Percentiles rank a stretch among this genome's conserved stretches.
These are phyloP conservation scores for Cryptocheilus praepositus DNA, from an alignment of 2,888 invertebrate species.

Conservation along the genomic window DNA sequence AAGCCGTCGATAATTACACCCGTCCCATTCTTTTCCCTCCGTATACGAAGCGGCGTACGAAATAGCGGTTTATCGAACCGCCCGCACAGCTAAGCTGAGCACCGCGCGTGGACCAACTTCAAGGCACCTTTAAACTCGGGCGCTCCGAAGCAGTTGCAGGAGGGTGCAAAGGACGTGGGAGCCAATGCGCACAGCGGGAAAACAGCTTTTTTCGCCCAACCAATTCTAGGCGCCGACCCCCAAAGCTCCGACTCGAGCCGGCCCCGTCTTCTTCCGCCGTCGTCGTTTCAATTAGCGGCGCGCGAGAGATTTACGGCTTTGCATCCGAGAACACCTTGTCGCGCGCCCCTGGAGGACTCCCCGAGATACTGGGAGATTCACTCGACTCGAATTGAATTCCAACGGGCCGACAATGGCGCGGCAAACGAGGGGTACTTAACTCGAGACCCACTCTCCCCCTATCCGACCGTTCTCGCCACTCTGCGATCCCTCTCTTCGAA, in stretches of 20 bases:
- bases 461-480: not conserved
- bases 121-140: no score
- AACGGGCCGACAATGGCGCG: conserved; percentile 36
- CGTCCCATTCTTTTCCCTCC: no score
- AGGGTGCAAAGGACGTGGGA: conserved; percentile 12
- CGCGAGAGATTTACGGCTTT: conserved; percentile 53
- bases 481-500: not conserved
- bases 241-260: conserved; percentile 18
- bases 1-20: no score
- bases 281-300: conserved; percentile 58
- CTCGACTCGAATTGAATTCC: conserved; percentile 48
- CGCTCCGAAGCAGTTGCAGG: not conserved
- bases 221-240: conserved; percentile 14
- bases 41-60: no score
- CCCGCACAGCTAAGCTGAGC: conserved; percentile 9
- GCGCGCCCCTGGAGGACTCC: conserved; percentile 22
- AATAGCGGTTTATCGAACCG: no score
- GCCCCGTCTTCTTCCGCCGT: conserved; percentile 44
- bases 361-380: conserved; percentile 44
- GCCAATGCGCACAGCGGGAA: conserved; percentile 13
- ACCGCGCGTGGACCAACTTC: conserved; percentile 11
- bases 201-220: conserved; percentile 16
- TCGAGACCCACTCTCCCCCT: not conserved
- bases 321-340: conserved; percentile 52
- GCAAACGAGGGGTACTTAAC: conserved; percentile 26